These are phyloP conservation scores for Drosophila prolongata DNA, from an alignment of 2,888 invertebrate genomes.

Conservation along the genomic window DNA sequence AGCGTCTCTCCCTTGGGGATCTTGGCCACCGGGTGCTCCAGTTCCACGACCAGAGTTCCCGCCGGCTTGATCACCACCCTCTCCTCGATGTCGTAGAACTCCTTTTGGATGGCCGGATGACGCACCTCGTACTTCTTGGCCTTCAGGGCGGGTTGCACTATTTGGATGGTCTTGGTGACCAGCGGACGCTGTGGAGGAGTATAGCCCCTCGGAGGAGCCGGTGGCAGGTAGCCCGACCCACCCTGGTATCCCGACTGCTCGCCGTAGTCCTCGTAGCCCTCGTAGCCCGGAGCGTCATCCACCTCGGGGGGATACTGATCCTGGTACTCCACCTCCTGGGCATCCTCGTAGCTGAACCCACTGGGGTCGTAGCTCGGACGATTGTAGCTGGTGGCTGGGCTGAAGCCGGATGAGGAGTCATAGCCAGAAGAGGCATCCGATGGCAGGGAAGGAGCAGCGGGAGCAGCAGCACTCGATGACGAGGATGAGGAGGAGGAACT, in stretches of 20 bases:
- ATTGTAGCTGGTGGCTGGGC: conserved; percentile 61
- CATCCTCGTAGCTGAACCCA: conserved; percentile 64
- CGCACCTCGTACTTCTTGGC: conserved; percentile 87
- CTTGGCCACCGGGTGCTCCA: conserved; percentile 87
- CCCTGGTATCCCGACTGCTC: conserved; percentile 56
- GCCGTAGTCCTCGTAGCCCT: conserved; percentile 70
- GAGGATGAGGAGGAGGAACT: conserved; percentile 37
- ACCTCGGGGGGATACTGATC: conserved; percentile 77
- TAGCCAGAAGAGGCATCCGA: conserved; percentile 40
- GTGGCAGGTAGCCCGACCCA: conserved; percentile 51
- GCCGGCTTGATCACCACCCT: conserved; percentile 87
- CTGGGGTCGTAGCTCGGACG: conserved; percentile 69
- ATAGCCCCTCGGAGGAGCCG: conserved; percentile 56
- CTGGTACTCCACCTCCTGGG: conserved; percentile 61
- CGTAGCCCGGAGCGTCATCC: conserved; percentile 66
- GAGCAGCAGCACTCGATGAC: conserved; percentile 17
- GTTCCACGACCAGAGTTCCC: conserved; percentile 87
- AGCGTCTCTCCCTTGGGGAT: conserved; percentile 85
- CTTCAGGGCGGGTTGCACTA: conserved; percentile 86
- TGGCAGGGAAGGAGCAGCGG: conserved; percentile 30
- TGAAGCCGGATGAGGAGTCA: conserved; percentile 46
- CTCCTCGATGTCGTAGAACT: conserved; percentile 88
- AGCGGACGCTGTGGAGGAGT: conserved; percentile 82
- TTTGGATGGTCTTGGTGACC: conserved; percentile 86
- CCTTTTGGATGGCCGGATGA: conserved; percentile 87